Evolutionary conservation across 2,888 invertebrate species (phyloP).

Genomic region (Hypomecis punctinalis): DNA sequence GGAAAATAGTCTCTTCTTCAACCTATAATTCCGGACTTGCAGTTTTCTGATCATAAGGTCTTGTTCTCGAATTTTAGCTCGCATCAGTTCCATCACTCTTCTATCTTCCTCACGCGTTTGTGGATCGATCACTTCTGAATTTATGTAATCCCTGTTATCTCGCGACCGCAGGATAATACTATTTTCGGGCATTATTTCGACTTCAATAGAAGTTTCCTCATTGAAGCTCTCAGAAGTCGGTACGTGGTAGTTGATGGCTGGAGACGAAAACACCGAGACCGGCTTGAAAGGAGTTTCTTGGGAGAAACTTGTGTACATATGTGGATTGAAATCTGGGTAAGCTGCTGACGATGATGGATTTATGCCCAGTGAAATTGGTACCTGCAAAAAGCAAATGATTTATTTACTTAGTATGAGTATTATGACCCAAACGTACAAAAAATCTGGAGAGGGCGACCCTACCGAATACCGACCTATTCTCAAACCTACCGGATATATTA

Average conservation of each 20-base stretch:
- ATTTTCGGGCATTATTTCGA: slow-evolving; percentile 31
- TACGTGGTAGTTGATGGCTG: background rate
- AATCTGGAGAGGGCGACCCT: too few relatives aligned
- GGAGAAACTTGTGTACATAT: background rate
- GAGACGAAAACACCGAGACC: background rate
- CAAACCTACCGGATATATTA: too few relatives aligned
- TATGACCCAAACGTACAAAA: too few relatives aligned
- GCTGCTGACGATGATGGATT: background rate
- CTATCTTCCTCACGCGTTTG: slow-evolving; percentile 14
- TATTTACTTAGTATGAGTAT: too few relatives aligned
- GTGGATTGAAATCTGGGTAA: background rate
- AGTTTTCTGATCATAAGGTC: slow-evolving; percentile 25
- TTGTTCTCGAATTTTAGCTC: slow-evolving; percentile 23
- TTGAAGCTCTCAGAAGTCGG: background rate
- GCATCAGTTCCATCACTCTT: slow-evolving; percentile 18
- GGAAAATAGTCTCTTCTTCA: slow-evolving; percentile 36
- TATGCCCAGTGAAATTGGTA: background rate
- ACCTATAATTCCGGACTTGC: slow-evolving; percentile 23
- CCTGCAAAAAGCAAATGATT: background rate
- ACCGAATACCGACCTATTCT: too few relatives aligned
- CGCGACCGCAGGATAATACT: slow-evolving; percentile 10
- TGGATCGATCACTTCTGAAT: background rate
- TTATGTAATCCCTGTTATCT: background rate
- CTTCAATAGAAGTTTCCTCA: slow-evolving; percentile 16
- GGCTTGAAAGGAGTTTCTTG: background rate